Evolutionary conservation across 2,888 invertebrate genomes (phyloP), one percentile per base, ranked within the genome.

Genomic region (Muschampia plurimacula): DNA sequence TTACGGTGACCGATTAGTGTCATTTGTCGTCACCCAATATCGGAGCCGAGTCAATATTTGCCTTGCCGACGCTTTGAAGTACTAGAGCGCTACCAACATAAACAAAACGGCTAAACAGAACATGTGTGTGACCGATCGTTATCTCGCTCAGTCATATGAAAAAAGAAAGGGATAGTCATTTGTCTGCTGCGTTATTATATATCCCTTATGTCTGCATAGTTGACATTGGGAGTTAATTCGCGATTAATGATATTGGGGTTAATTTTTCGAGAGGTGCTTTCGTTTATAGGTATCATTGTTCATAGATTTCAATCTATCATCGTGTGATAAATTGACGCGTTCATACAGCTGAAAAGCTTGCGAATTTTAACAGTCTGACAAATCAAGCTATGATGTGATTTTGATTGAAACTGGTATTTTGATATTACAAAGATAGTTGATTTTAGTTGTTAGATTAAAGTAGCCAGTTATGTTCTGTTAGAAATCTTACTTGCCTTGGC

Each of bases 11-110:
- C 77, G 77, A 79, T 78, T 76, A 80, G 69, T 55, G 72, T 77
- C 76, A 72, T 68, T 72, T 72, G 64, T 77, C 79, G 66, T 80
- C 81, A 75, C 75, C 57, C 69, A 71, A 74, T 74, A 78, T 78
- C 74, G 74, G 70, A 74, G 74, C 71, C 77, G 77, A 68, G 78
- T 81, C 81, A 81, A 82, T 82, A 81, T 82, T 81, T 78, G 76
- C 70, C 13, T 66, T 79, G 77, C 76, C 74, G 74, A 68, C 69
- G 76, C 75, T 79, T 77, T 78, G 80, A 78, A 77, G 78, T 75
- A 55, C 55, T 55, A 55, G 22, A 55, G 68, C 55, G 70, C 67
- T 73, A 76, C 76, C 79, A 80, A 80, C 69, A 75, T 59, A 77
- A 79, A 77, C 73, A 79, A 52, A 72, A 60, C 60, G 60, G 57